Evolutionary conservation across 1,140 invertebrate species (phyloP).

Genomic region (Drosophila ambigua): DNA sequence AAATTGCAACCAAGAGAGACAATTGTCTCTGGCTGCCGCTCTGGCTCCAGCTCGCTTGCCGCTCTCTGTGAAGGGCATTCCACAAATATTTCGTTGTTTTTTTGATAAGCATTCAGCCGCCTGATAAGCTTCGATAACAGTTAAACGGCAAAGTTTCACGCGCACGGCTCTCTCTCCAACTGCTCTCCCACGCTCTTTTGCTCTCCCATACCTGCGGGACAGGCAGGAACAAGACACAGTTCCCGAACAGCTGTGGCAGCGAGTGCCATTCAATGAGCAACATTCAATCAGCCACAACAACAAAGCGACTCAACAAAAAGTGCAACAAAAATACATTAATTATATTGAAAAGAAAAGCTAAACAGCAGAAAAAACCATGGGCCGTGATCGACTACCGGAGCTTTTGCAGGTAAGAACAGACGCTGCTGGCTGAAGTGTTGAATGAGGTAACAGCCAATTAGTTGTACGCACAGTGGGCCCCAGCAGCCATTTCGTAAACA

Average conservation of each 20-base stretch:
- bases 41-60: neutral
- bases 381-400: slow-evolving; percentile 78
- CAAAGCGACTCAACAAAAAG: slow-evolving; percentile 7
- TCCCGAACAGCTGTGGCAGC: slow-evolving; percentile 12
- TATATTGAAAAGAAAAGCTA: slow-evolving; percentile 3
- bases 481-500: no score
- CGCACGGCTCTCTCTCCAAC: slow-evolving; percentile 1
- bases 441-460: slow-evolving; percentile 42
- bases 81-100: slow-evolving; percentile 14
- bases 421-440: slow-evolving; percentile 1
- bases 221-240: slow-evolving; percentile 18
- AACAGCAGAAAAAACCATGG: slow-evolving; percentile 47
- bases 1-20: slow-evolving; percentile 22
- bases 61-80: slow-evolving; percentile 28
- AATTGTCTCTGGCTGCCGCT: slow-evolving; percentile 1
- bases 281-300: slow-evolving; percentile 14
- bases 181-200: slow-evolving; percentile 13
- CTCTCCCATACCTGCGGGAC: slow-evolving; percentile 34
- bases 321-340: slow-evolving; percentile 18
- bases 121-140: slow-evolving; percentile 42
- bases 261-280: slow-evolving; percentile 2
- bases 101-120: slow-evolving; percentile 9
- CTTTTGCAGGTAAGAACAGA: slow-evolving; percentile 72
- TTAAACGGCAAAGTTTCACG: neutral
- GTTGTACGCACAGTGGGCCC: slow-evolving; percentile 10